Evolutionary conservation across 1,140 invertebrate genomes (phyloP).

Genomic region (Venturia canescens): DNA sequence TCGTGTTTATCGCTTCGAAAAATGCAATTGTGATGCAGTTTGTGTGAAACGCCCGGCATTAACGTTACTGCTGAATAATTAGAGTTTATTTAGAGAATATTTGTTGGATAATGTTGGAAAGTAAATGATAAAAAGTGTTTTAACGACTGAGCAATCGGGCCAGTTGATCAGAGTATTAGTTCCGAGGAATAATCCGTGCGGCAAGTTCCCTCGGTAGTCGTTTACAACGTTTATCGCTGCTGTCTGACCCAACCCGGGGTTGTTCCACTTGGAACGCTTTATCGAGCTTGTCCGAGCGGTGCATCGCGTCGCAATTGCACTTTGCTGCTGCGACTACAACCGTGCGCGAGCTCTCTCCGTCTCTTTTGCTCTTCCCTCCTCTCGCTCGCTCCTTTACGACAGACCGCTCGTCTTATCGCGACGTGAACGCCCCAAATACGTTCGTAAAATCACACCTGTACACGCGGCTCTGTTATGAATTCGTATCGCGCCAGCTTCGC

Average conservation of each 20-base stretch:
- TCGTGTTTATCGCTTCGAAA: not conserved
- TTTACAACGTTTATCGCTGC: not conserved
- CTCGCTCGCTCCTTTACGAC: not conserved
- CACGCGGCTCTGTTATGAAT: not conserved
- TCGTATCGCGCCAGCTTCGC: not conserved
- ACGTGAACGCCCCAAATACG: not conserved
- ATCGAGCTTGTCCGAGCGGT: slow-evolving; percentile 7
- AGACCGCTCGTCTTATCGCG: not conserved
- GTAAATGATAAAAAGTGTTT: too few relatives aligned
- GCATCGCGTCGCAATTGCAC: slow-evolving; percentile 2
- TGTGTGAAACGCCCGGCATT: not conserved
- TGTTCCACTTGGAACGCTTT: slow-evolving; percentile 19
- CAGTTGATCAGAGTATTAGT: not conserved
- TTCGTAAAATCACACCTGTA: not conserved
- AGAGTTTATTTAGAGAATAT: not conserved
- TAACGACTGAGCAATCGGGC: not conserved
- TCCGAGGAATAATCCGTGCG: not conserved
- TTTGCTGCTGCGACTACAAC: not conserved
- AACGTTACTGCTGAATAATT: not conserved
- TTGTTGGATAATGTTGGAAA: too few relatives aligned
- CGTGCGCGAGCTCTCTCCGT: not conserved
- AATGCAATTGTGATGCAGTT: not conserved
- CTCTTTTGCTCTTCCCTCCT: too few relatives aligned
- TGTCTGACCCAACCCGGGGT: slow-evolving; percentile 21
- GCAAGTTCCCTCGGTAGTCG: not conserved